Evolutionary conservation across 2,797 vertebrate genomes (phyloP), one percentile per base, ranked within the genome.

Genomic region (Crenuchus spilurus): DNA sequence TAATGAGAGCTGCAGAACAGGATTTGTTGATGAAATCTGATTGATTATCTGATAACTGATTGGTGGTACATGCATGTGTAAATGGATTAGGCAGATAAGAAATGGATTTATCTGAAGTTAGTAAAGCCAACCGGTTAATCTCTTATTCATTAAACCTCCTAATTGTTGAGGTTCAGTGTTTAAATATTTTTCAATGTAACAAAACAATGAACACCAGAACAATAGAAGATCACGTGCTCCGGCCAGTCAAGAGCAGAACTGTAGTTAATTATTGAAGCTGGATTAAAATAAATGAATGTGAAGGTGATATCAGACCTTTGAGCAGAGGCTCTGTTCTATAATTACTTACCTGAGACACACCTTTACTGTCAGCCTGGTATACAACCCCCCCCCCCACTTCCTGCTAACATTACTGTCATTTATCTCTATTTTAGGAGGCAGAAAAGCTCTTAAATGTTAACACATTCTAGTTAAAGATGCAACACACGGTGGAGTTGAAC

Each of bases 361-460:
- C 64, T 9, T 10, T 66, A 48, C 48, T 68, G 72, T 58, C 81
- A 77, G 31, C 76, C 73, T n/a, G 13, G 49, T 52, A 22, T 58
- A n/a, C n/a, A 65, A 28, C 67, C 66, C 18, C 60, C 49, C 22
- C 70, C 58, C 67, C 66, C 18, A 55, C 49, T 22, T 71, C 58
- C 70, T 48, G 64, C 69, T 57, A 52, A 80, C 77, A 58, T 82
- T 84, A 67, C 61, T 68, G 71, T 77, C 64, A 68, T 64, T 51
- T 33, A n/a, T 31, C 71, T 63, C 37, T 52, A 72, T 82, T 55
- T 72, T 79, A 72, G 55, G 57, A 74, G 76, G 70, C 74, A 60
- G 70, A 28, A 75, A 68, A n/a, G n/a, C n/a, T n/a, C n/a, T n/a
- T n/a, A n/a, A n/a, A n/a, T n/a, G n/a, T n/a, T n/a, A 37, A 4